phyloP scores from a whole-genome alignment of 2,113 vertebrate genomes.

The Irena cyanogastra region DNA sequence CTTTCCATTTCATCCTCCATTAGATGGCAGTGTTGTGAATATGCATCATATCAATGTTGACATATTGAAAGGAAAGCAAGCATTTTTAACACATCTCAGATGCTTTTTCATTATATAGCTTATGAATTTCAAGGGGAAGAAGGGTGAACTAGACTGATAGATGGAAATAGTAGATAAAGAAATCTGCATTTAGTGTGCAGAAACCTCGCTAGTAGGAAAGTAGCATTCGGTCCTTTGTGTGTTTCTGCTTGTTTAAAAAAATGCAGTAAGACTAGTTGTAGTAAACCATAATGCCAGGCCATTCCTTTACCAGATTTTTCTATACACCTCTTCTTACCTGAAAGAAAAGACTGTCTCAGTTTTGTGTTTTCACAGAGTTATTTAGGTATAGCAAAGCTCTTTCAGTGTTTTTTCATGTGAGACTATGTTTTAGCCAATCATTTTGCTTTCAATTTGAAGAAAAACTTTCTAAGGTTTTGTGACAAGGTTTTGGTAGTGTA shows the following conservation, averaged over 20 bases:
- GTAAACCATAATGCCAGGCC: not conserved
- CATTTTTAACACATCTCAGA: not conserved
- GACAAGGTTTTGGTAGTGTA: not conserved
- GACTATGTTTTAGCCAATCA: not conserved
- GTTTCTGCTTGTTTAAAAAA: not conserved
- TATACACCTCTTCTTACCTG: not conserved
- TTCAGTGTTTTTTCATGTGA: not conserved
- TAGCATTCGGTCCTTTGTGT: not conserved
- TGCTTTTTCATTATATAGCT: not conserved
- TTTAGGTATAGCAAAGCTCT: not conserved
- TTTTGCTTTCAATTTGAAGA: not conserved
- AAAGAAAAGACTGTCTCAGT: not conserved
- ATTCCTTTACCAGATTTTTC: not conserved
- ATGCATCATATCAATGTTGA: not conserved
- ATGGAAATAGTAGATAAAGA: not conserved
- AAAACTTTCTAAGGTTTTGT: not conserved
- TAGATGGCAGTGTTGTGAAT: not conserved
- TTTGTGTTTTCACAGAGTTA: not conserved
- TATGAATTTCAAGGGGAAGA: not conserved
- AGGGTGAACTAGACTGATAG: not conserved
- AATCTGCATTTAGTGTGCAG: not conserved
- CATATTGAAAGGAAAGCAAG: not conserved
- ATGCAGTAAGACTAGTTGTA: not conserved
- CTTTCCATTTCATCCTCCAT: not conserved
- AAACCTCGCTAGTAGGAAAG: not conserved